A percentile compares a stretch with the other conserved stretches of the same genome.
Conservation (phyloP, 2,888 invertebrate species). For the Patella ulyssiponensis region DNA sequence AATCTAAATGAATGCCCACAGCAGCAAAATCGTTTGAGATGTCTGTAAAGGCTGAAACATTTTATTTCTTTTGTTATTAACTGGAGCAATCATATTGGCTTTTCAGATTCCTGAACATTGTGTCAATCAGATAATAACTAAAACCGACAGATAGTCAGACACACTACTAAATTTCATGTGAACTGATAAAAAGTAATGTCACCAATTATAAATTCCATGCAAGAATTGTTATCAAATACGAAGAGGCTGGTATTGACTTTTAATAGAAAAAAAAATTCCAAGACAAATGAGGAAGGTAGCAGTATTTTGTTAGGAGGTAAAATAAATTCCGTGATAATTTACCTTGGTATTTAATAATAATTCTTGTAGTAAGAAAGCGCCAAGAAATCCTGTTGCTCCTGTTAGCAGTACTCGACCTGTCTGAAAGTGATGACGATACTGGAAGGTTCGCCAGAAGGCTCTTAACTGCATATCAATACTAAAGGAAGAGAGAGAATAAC, state of each 20-base stretch:
- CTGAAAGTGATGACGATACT: conserved; percentile 63
- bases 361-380: conserved; percentile 69
- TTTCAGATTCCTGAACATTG: no score
- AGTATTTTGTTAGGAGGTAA: neutral
- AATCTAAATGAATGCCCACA: no score
- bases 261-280: no score
- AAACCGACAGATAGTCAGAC: no score
- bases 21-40: no score
- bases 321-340: conserved; percentile 3
- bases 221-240: neutral
- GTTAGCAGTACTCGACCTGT: conserved; percentile 71
- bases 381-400: conserved; percentile 72
- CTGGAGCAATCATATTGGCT: no score
- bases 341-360: conserved; percentile 68
- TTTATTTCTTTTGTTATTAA: no score
- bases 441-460: conserved; percentile 72
- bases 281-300: neutral
- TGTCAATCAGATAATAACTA: no score
- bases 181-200: neutral
- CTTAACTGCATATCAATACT: conserved; percentile 73
- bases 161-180: no score
- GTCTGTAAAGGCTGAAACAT: no score
- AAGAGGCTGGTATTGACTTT: no score
- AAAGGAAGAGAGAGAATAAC: conserved; percentile 17
- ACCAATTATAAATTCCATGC: neutral